Base-by-base conservation (phyloP, 2,797 vertebrate genomes). In the Thamnophis elegans region DNA sequence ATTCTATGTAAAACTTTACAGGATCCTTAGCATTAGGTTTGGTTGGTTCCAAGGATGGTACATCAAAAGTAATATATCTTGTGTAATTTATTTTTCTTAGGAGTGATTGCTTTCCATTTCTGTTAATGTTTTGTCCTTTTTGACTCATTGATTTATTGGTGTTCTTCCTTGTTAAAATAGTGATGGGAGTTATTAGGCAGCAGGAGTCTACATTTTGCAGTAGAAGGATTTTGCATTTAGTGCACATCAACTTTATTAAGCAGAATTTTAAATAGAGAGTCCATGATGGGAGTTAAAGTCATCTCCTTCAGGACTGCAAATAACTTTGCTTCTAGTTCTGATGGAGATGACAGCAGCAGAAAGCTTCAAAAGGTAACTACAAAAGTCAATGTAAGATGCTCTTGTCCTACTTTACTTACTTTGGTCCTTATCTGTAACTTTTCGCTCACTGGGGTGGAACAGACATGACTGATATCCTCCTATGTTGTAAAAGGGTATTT, bases 381-480 rank as follows among this genome's bases (percentile, higher is more conserved):
- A 78, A 68, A 73, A n/a, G 36, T 36, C 42, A 88, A 20, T 22
- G 18, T 10, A 62, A 58, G 56, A 12, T 56, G 60, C 18, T 32
- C 32, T 56, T 78, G 47, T 87, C 42, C 53, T 86, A 90, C 53
- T 90, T 4, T 90, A 42, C 73, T 53, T 53, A 36, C 14, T 88
- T 56, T 90, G 7, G n/a, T 88, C 51, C 11, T 88, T 60, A 1
- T 1, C 2, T 26, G 5, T 68, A 87, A 87, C 68, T 65, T 94
- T 26, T 5, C n/a, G 65, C 90, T 56, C 22, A 92, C 55, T 62
- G 28, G 91, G 16, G 78, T 32, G 89, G 87, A 94, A 92, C 28
- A n/a, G 87, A 90, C 94, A 94, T 87, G 89, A 59, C 65, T 91
- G 88, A 94, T 95, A 65, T 91, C 22, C 68, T 42, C 90, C 55